Evolutionary conservation across 2,113 vertebrate genomes (phyloP).

Genomic region (Prionailurus viverrinus): DNA sequence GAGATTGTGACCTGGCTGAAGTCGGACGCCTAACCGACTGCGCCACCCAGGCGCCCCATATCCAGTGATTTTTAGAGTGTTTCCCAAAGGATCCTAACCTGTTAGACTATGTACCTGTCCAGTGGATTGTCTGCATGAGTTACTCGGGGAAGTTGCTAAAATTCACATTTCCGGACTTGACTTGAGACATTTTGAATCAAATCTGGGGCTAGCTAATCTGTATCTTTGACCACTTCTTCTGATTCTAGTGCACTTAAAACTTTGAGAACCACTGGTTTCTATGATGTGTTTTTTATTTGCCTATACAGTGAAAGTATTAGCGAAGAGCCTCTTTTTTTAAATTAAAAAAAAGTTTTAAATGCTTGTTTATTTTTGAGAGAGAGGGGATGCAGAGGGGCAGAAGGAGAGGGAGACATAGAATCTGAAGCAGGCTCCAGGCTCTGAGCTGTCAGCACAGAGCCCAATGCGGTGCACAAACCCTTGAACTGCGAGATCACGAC

Average conservation of each 20-base stretch:
- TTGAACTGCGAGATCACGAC: no score
- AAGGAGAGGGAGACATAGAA: no score
- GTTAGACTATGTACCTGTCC: neutral
- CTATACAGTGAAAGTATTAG: neutral
- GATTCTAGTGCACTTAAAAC: neutral
- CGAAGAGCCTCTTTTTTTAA: neutral
- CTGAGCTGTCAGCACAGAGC: no score
- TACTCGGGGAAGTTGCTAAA: neutral
- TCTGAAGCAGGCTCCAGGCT: no score
- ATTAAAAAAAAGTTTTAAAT: no score
- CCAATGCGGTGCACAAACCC: rapidly evolving
- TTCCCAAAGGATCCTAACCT: neutral
- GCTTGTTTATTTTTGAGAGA: no score
- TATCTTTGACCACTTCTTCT: neutral
- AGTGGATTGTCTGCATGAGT: neutral
- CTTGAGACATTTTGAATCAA: neutral
- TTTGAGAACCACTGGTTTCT: neutral
- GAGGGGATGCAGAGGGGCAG: no score
- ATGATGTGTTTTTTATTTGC: neutral
- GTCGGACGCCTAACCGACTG: no score
- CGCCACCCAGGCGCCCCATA: no score
- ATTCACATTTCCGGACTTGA: neutral
- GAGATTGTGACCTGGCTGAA: no score
- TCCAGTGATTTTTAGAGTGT: neutral
- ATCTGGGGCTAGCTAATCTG: neutral